Base-by-base conservation (phyloP, 2,888 invertebrate genomes). In the Acleris cristana region DNA sequence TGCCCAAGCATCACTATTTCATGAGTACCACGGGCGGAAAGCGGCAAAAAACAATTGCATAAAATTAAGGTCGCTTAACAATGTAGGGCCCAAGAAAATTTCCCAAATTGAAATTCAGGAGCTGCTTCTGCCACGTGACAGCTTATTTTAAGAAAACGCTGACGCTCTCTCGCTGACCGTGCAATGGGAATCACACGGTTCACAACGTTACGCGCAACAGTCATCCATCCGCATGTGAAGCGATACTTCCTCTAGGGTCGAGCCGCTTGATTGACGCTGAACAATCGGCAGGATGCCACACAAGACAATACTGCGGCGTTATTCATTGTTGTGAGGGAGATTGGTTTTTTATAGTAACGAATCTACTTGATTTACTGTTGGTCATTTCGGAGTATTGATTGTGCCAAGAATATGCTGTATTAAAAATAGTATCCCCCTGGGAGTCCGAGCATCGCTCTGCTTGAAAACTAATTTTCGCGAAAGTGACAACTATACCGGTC, bases 211-310 rank as follows among this genome's bases (percentile, higher is more conserved):
- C 19, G 40, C 55, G 45, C 23, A 18, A 44, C 57, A 45, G 3
- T n/a, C 40, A 57, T 57, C 45, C 58, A 23, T 30, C 48, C 59
- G 30, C 16, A 16, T 21, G 14, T 49, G 49, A 49, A 30, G 18
- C 49, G 49, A 49, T 59, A 51, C 51, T 19, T 60, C 59, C 59
- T 49, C 30, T 21, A 18, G 26, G 59, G 48, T 58, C 5, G 59
- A 4, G 8, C 19, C 59, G 59, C 51, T 51, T 19, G 34, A 60
- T 60, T 51, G 59, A 60, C 34, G 19, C 19, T 16, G 51, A 51
- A 60, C 59, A 60, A 60, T 51, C 34, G 21, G 26, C 59, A 60
- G 59, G 59, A 60, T 60, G 51, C 49, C 23, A 58, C 18, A 14
- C n/a, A 18, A 58, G 48, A 48, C 48, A 58, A 58, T 58, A n/a